Conservation (phyloP, 2,113 vertebrate species). For the Dryoscopus gambensis region DNA sequence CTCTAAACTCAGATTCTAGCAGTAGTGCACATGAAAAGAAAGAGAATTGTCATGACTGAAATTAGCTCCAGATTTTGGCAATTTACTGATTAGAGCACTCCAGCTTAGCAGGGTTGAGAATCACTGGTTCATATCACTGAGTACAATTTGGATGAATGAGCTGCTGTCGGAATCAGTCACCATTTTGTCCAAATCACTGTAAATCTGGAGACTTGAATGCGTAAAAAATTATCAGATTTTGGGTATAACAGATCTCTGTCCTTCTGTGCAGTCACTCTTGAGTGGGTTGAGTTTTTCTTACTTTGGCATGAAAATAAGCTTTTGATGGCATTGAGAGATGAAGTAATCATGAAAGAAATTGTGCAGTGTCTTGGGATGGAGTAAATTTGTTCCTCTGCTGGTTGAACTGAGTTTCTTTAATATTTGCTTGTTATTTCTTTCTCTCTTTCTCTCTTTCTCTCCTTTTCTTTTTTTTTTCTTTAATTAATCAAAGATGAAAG, state of each 20-base stretch:
- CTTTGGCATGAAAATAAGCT: not conserved
- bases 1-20: not conserved
- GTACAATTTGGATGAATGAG: not conserved
- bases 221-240: not conserved
- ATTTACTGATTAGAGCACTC: not conserved
- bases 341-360: not conserved
- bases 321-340: not conserved
- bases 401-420: not conserved
- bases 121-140: not conserved
- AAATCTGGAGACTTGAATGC: not conserved
- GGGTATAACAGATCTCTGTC: not conserved
- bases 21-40: not conserved
- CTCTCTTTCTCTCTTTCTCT: not conserved
- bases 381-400: not conserved
- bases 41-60: not conserved
- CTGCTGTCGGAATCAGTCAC: not conserved
- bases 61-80: not conserved
- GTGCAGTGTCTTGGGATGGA: accelerated
- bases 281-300: not conserved
- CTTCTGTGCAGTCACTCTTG: not conserved
- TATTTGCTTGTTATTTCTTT: too few relatives aligned
- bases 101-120: not conserved
- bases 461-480: accelerated
- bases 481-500: not conserved
- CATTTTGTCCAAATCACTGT: not conserved